Base-by-base conservation (phyloP, 2,113 vertebrate species). In the Strix aluco region DNA sequence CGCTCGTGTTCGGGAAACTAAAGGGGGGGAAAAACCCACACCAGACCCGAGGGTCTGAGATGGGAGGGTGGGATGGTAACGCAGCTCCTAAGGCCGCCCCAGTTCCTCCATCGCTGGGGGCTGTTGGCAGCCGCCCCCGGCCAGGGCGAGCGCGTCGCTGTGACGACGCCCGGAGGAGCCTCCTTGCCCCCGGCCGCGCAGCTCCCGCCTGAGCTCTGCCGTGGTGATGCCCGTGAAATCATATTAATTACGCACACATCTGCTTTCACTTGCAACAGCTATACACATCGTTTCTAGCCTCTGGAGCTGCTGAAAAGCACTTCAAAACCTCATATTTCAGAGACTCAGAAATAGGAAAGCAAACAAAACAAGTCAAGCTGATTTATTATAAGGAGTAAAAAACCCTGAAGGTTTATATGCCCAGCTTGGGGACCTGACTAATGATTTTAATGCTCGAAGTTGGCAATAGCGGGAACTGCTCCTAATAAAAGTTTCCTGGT, bases 351-450 rank as follows among this genome's bases (percentile, higher is more conserved):
- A 65, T 1, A 57, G 46, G 67, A 90, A 86, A 80, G 88, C 71
- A 96, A 96, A 91, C 74, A 89, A 92, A 93, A 90, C 67, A 77
- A 94, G 55, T 40, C 52, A 55, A 13, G 38, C 3, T 94, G 91
- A 97, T 94, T 91, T 94, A 95, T 82, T 74, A 44, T 4, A 51
- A 49, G 78, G 87, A 81, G 19, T 44, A 49, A 86, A 86, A 83
- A 79, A 42, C 86, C 73, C 91, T 87, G 88, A 52, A 92, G 69
- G 67, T 94, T 89, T 90, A 21, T 49, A 17, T 34, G 72, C 71
- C 92, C 63, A 26, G 67, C 49, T 26, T n/a, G 55, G 79, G 58
- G 82, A 92, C 75, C 95, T 95, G 95, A 94, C 88, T 96, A 92
- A 96, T 71, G 90, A 73, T 84, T 86, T 79, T 34, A 96, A 78